A percentile compares a stretch with the other conserved stretches of the same genome.
Conservation (phyloP, 2,888 invertebrate species). For the Griposia aprilina region DNA sequence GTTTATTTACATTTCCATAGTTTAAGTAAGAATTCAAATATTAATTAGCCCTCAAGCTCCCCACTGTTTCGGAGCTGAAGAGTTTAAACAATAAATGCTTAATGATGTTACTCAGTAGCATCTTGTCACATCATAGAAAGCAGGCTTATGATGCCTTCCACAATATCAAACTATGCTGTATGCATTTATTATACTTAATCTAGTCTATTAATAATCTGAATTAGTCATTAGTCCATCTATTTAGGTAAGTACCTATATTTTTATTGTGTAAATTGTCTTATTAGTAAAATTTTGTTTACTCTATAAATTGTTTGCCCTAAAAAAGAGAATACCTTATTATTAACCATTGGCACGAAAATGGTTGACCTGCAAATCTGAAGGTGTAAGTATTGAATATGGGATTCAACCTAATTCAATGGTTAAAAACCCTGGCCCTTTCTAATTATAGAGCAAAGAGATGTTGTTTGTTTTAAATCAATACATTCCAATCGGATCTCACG, state of each 20-base stretch:
- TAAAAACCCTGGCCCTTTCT: background rate
- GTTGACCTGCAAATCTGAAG: background rate
- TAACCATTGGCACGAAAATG: background rate
- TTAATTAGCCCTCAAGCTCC: background rate
- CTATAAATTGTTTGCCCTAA: background rate
- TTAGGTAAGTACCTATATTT: constrained; percentile 32
- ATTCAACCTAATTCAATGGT: background rate
- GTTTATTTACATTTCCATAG: background rate
- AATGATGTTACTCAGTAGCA: constrained; percentile 1
- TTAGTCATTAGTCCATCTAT: constrained; percentile 55
- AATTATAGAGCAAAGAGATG: background rate
- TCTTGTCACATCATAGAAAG: constrained; percentile 56
- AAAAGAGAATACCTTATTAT: background rate
- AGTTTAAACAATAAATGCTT: background rate
- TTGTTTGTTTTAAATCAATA: constrained; percentile 45
- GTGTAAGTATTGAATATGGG: background rate
- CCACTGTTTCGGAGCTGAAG: background rate
- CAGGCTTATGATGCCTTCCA: constrained; percentile 77
- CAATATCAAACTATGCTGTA: constrained; percentile 69
- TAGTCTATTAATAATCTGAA: constrained; percentile 68
- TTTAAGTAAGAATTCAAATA: background rate
- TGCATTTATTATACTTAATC: constrained; percentile 67
- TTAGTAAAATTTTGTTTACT: constrained; percentile 16
- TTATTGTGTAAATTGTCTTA: constrained; percentile 40
- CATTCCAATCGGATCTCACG: constrained; percentile 71